A percentile compares a stretch with the other conserved stretches of the same genome.
phyloP scores from a whole-genome alignment of 2,113 vertebrate genomes.

The Chunga burmeisteri region DNA sequence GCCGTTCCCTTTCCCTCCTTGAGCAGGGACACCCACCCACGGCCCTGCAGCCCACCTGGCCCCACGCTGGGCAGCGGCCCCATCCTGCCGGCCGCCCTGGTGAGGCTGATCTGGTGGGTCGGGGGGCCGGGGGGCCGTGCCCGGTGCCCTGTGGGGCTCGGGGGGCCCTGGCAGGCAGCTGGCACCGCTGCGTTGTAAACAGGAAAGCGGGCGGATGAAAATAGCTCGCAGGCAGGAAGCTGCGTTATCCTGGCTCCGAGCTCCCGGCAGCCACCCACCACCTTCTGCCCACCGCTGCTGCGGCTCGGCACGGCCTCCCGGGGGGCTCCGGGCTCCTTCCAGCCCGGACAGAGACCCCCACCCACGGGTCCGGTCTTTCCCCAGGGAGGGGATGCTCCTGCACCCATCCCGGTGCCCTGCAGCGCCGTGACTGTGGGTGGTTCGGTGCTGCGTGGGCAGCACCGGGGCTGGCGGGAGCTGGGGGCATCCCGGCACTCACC shows the following conservation, averaged over 20 bases:
- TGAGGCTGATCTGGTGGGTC: accelerated
- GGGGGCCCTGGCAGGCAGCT: conserved; percentile 25
- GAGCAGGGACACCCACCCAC: accelerated
- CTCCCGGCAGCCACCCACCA: background rate
- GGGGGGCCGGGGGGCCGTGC: background rate
- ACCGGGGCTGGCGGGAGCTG: background rate
- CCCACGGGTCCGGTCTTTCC: accelerated
- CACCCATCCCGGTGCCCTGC: background rate
- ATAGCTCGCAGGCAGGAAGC: conserved; percentile 66
- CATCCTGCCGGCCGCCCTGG: accelerated
- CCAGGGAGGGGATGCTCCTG: accelerated
- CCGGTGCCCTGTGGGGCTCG: accelerated
- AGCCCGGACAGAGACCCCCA: background rate
- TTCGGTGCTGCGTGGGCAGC: background rate
- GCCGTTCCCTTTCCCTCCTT: accelerated
- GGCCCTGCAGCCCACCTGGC: background rate
- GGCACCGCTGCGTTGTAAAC: conserved; percentile 36
- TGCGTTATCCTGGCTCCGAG: background rate
- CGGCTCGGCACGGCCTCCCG: accelerated
- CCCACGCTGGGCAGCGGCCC: background rate
- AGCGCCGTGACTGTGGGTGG: accelerated
- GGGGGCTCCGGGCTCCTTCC: background rate
- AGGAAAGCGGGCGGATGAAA: conserved; percentile 71
- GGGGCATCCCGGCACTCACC: conserved; percentile 69
- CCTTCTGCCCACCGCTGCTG: background rate